phyloP scores from a whole-genome alignment of 2,113 vertebrate species.

The Aepyceros melampus region DNA sequence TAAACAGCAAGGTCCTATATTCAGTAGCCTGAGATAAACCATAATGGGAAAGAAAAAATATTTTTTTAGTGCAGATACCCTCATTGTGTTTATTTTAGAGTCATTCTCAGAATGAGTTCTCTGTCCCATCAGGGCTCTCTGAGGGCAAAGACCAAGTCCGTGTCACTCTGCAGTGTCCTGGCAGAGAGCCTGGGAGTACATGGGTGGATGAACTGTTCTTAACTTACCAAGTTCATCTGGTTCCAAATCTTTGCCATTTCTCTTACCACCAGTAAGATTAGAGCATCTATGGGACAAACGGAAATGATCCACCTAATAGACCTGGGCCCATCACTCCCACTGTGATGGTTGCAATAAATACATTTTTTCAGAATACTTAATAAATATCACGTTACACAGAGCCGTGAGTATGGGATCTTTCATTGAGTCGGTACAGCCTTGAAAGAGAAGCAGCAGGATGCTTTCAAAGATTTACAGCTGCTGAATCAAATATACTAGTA shows the following conservation, averaged over 20 bases:
- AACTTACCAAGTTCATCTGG: not conserved
- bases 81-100: not conserved
- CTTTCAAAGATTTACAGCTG: not conserved
- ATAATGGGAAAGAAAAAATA: not conserved
- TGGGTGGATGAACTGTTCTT: not conserved
- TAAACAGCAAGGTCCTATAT: not conserved
- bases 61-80: not conserved
- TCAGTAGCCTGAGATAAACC: not conserved
- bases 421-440: not conserved
- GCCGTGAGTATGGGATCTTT: not conserved
- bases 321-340: not conserved
- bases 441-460: not conserved
- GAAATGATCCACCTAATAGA: not conserved
- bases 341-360: not conserved
- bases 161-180: not conserved
- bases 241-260: not conserved
- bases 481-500: not conserved
- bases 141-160: rapidly evolving
- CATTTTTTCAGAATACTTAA: not conserved
- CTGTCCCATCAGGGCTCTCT: not conserved
- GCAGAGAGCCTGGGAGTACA: not conserved
- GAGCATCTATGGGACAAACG: not conserved
- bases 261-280: not conserved
- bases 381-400: not conserved
- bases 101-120: not conserved